Base-by-base conservation (phyloP, 1,140 invertebrate genomes). In the Eubasilissa regina region DNA sequence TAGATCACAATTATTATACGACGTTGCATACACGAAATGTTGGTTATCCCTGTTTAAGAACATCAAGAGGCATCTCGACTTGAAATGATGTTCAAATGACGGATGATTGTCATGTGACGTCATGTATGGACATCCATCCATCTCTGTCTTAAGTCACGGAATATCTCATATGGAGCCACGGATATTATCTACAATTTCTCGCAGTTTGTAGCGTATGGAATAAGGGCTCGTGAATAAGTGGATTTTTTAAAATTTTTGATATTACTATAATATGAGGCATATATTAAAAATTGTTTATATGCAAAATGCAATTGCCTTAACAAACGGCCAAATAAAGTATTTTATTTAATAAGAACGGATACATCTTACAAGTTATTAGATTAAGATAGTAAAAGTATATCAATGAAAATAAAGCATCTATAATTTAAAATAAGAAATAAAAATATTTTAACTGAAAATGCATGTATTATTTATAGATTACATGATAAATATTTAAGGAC, bases 101-200 rank as follows among this genome's bases (percentile, higher is more conserved):
- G 43, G 53, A 74, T 74, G 70, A 11, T 74, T 56, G 70, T 74
- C 70, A 56, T 35, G 43, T 74, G 48, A 45, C 17, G 25, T 56
- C 44, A 56, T 56, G 25, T 58, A 74, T 56, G 51, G 53, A 19
- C 70, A 43, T 44, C 15, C 66, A 55, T 55, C 53, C 51, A 74
- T 74, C 51, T 74, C 66, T 74, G 48, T 44, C 53, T 8, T 21
- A 1, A 56, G 17, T 47, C 70, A 51, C 17, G 9, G 68, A 21
- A 72, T 53, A 35, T 55, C 53, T 6, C 17, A 19, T 58, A 58
- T 58, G 55, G 55, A 58, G 21, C 21, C 55, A 15, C 3, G 17
- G 15, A 58, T 12, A 19, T 58, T 58, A 58, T 58, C 25, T 35
- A 6, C 25, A 6, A 35, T 35, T 35, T 35, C 25, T 35, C 25